A percentile compares a stretch with the other conserved stretches of the same genome.
These are phyloP conservation scores for Rhadina sibilatrix DNA, from an alignment of 2,113 vertebrate genomes.

Conservation along the genomic window DNA sequence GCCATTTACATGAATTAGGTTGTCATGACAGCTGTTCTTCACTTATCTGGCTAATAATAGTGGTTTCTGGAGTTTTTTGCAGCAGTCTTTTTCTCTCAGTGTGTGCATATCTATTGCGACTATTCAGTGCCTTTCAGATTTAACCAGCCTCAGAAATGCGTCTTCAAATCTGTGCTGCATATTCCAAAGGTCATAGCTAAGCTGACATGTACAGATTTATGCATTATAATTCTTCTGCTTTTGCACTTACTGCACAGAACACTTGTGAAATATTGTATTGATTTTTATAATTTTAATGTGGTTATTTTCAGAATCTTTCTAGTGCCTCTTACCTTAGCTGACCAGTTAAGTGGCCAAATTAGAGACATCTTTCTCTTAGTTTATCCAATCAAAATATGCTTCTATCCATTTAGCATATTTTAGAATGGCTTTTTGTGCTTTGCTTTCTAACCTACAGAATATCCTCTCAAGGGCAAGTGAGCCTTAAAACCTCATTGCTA, in stretches of 20 bases:
- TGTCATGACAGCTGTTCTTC: background rate
- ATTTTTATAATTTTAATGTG: conserved; percentile 2
- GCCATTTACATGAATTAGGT: background rate
- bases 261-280: background rate
- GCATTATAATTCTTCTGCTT: background rate
- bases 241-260: background rate
- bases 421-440: background rate
- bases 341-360: background rate
- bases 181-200: conserved; percentile 1
- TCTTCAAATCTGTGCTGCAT: background rate
- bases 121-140: conserved; percentile 36
- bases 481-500: background rate
- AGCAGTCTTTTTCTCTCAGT: background rate
- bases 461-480: background rate
- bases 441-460: background rate
- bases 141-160: background rate
- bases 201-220: background rate
- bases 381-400: background rate
- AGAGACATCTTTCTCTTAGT: background rate
- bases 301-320: background rate
- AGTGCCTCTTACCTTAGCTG: background rate
- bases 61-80: background rate
- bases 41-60: conserved; percentile 17
- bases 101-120: background rate
- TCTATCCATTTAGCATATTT: background rate